Evolutionary conservation across 2,113 vertebrate species (phyloP).

Genomic region (Poeciliopsis retropinna): DNA sequence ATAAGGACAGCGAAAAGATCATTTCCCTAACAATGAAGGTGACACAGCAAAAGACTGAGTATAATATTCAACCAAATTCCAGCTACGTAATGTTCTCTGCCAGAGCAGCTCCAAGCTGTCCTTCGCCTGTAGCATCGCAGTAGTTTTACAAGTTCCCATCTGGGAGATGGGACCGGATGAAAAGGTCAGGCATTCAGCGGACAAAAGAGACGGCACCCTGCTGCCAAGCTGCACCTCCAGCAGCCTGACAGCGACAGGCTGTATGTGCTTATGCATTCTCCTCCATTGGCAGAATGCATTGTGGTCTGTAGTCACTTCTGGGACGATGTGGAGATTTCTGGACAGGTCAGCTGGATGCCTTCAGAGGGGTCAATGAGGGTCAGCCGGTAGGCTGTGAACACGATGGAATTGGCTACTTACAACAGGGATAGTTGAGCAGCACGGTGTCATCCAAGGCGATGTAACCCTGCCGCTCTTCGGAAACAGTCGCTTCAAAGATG

Average conservation of each 20-base stretch:
- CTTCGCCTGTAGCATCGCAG: slow-evolving; percentile 35
- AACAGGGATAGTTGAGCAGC: slow-evolving; percentile 94
- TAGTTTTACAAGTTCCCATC: slow-evolving; percentile 37
- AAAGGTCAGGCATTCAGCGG: slow-evolving; percentile 58
- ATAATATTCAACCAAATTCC: background rate
- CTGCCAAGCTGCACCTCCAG: slow-evolving; percentile 33
- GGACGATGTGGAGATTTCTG: slow-evolving; percentile 5
- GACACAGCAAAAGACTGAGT: background rate
- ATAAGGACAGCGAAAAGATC: too few species aligned
- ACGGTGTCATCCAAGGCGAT: slow-evolving; percentile 94
- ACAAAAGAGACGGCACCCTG: slow-evolving; percentile 38
- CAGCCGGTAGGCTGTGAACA: slow-evolving; percentile 20
- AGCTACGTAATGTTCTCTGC: too few species aligned
- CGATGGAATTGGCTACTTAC: slow-evolving; percentile 82
- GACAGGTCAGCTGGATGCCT: background rate
- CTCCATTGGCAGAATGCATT: slow-evolving; percentile 4
- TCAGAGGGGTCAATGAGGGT: slow-evolving; percentile 41
- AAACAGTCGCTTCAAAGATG: slow-evolving; percentile 92
- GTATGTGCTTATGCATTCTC: background rate
- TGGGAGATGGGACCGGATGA: slow-evolving; percentile 26
- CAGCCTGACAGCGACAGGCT: slow-evolving; percentile 12
- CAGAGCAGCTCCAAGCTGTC: slow-evolving; percentile 27
- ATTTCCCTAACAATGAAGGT: background rate
- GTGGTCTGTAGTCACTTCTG: slow-evolving; percentile 16
- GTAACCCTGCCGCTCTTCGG: slow-evolving; percentile 87